Evolutionary conservation across 37 sponge, comb jelly and placozoan genomes (phyloP), one percentile per base, ranked within the genome.

Genomic region (Halisarca cf. caerulea): DNA sequence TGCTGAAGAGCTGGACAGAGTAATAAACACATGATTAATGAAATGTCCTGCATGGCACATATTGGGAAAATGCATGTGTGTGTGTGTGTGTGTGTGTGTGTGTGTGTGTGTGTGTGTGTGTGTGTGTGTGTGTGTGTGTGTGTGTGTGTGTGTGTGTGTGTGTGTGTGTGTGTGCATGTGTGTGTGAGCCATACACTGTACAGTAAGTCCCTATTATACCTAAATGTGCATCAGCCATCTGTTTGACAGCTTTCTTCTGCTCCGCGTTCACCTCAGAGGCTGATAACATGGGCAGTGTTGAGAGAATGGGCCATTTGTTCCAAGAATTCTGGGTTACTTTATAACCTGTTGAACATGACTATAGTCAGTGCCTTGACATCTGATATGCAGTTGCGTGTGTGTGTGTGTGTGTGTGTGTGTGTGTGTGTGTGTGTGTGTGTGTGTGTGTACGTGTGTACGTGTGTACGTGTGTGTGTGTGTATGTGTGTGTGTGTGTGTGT

Each of bases 301-400:
- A 59, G 40, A 78, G n/a, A 41, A 86, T 37, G 2, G 93, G 90
- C 93, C 93, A 93, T 0, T 24, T 58, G 57, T 81, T 66, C 93
- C 93, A 93, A 47, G 61, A 33, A 27, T 39, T 44, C n/a, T 78
- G 84, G 20, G 51, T 38, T 53, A 79, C 59, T 41, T 55, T 79
- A 17, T 89, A 59, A 35, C 93, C 93, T 93, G 28, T 25, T 75
- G 24, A 36, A 55, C 57, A 79, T 53, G 57, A 23, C 5, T 9
- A 38, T 40, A 39, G 14, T n/a, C 25, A 25, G 21, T 74, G 7
- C 20, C 8, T 39, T 11, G 25, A 7, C 7, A 33, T 15, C 15
- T 44, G 23, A 27, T 3, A 4, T 6, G 11, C n/a, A n/a, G n/a
- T n/a, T n/a, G n/a, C n/a, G n/a, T n/a, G n/a, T n/a, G n/a, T n/a